Evolutionary conservation across 2,797 vertebrate genomes (phyloP), one percentile per base, ranked within the genome.

Genomic region (Dendrocincla fuliginosa): DNA sequence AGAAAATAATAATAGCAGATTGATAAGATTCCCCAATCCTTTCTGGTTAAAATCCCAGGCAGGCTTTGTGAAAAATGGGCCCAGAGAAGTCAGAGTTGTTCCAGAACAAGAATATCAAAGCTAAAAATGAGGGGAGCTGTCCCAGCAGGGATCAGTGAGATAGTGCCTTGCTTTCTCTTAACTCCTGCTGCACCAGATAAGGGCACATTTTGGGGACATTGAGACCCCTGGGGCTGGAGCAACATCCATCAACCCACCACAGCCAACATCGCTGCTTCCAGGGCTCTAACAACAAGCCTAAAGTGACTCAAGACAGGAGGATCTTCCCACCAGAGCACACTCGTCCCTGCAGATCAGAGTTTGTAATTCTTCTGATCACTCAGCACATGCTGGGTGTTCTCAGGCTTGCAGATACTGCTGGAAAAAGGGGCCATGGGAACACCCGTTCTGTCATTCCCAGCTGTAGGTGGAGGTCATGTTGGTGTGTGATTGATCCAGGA

Each of bases 1-100:
- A 74, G 82, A 86, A 89, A 96, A 96, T 89, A 95, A 85, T 94
- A 94, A 78, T 16, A 93, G 70, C 23, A 68, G 87, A 90, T 89
- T 93, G 80, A 70, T 95, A 95, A 93, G 76, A 77, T 90, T 93
- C 79, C 46, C 56, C 67, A 84, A 50, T 3, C 49, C 19, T 79
- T 85, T 93, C 82, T 95, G 82, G 87, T 68, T 89, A 68, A 90
- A 90, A 67, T 64, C 69, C 32, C 78, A 76, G 86, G 32, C 57
- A 83, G 87, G 74, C 53, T 61, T 70, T 59, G 73, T 3, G 4
- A 80, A 78, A 74, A 60, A 42, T 0, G 0, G 77, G 55, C 55
- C 22, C 41, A 52, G 82, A 79, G 70, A 76, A 90, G 35, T 30
- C 83, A 11, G 37, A 14, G 56, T 28, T 95, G 42, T 49, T 74